phyloP scores from a whole-genome alignment of 2,113 vertebrate species.

The Puma concolor region DNA sequence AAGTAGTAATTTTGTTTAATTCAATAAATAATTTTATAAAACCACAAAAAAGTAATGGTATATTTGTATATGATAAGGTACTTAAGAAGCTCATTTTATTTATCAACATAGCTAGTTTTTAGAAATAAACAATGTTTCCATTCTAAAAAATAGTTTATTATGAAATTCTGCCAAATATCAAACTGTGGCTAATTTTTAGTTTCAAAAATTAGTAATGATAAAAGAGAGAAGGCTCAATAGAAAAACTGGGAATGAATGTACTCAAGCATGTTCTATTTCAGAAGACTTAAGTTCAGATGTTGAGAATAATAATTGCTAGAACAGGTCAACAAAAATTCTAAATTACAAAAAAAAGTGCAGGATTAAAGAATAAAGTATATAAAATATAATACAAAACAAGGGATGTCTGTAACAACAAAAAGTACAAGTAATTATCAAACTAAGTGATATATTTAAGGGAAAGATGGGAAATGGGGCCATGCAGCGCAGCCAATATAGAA shows the following conservation, averaged over 20 bases:
- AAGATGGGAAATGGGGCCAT: neutral
- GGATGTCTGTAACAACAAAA: neutral
- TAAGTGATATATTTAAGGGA: neutral
- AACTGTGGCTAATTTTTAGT: neutral
- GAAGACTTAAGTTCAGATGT: neutral
- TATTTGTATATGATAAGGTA: neutral
- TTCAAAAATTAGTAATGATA: neutral
- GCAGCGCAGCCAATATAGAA: neutral
- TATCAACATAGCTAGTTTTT: neutral
- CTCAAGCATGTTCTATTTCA: neutral
- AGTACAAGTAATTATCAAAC: neutral
- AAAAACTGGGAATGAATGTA: neutral
- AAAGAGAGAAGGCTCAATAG: neutral
- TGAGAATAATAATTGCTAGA: neutral
- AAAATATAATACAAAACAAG: neutral
- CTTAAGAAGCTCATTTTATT: neutral
- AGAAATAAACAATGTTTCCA: neutral
- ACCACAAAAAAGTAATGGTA: neutral
- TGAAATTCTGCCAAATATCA: neutral
- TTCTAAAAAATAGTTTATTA: neutral
- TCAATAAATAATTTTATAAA: neutral
- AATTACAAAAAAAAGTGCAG: neutral
- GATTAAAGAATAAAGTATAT: neutral
- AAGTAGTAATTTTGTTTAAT: neutral
- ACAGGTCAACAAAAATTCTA: neutral